Base-by-base conservation (phyloP, 1,140 invertebrate species). In the Apis laboriosa region DNA sequence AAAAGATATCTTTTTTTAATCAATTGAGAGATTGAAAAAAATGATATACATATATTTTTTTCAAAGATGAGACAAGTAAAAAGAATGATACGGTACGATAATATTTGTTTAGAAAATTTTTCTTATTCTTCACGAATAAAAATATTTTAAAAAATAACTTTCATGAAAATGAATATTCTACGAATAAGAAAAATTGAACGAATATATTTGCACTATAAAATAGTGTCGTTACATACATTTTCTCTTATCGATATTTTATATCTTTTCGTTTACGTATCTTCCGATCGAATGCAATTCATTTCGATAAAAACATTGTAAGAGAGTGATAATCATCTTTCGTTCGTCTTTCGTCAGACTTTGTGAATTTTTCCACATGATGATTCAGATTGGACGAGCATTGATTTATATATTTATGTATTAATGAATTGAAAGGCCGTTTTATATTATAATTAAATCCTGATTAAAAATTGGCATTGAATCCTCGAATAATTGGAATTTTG, bases 321-420 rank as follows among this genome's bases (percentile, higher is more conserved):
- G 34, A 77, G 58, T n/a, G 64, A 77, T 67, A 68, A 68, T 68
- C 2, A 63, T 21, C n/a, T 76, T 19, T 53, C 9, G 60, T 17
- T 15, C 17, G 49, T 64, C n/a, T 15, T 28, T 34, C 13, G 34
- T 12, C 13, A 2, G 12, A 19, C 24, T 7, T 17, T 2, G 24
- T 12, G 49, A 76, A 77, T 67, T 68, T 61, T 68, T 58, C 55
- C 60, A 77, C 11, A 8, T 15, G 21, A n/a, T 24, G n/a, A 7
- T 53, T 51, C 11, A 28, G 58, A 61, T 21, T 49, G 9, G 5
- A 21, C 5, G 72, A 9, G 53, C 9, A 9, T 60, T 21, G 19
- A n/a, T 51, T 4, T 13, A 21, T n/a, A 12, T 51, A 53, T 76
- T 28, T 76, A 63, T 75, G n/a, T 9, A 55, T 71, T 71, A 28